A percentile compares a stretch with the other conserved stretches of the same genome.
Evolutionary conservation across 2,113 vertebrate genomes (phyloP).

Genomic region (Sisor rabdophorus): DNA sequence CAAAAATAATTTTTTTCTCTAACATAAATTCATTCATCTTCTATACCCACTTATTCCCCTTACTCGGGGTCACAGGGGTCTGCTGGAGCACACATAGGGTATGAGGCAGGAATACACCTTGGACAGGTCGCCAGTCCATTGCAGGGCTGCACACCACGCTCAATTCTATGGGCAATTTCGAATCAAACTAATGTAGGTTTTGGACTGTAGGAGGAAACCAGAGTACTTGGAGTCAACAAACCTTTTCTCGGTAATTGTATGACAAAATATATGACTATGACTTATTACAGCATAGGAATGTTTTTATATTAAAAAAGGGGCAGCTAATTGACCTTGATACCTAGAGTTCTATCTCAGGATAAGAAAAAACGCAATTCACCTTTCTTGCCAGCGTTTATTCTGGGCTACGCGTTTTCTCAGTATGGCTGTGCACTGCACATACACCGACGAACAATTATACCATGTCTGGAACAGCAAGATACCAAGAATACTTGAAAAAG

Average conservation of each 20-base stretch:
- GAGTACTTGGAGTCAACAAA: no score
- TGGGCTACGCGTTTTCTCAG: constrained; percentile 21
- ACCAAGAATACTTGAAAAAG: constrained; percentile 18
- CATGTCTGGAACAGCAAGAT: constrained; percentile 38
- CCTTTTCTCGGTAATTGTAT: constrained; percentile 25
- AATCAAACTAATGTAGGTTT: no score
- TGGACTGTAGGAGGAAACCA: no score
- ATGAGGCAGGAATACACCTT: no score
- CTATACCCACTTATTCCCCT: no score
- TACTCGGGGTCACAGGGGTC: no score
- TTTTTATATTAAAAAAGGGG: background rate
- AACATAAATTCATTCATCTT: constrained; percentile 28
- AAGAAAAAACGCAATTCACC: constrained; percentile 30
- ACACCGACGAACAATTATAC: constrained; percentile 29
- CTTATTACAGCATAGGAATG: constrained; percentile 20
- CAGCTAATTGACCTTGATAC: constrained; percentile 43
- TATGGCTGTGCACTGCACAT: constrained; percentile 16
- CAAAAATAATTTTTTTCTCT: constrained; percentile 38
- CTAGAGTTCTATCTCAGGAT: constrained; percentile 14
- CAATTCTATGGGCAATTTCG: no score
- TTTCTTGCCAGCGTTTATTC: constrained; percentile 41
- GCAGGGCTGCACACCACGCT: no score
- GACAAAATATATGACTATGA: constrained; percentile 6
- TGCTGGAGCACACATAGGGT: no score
- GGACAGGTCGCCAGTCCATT: no score